These are phyloP conservation scores for Platynereis dumerilii DNA, from an alignment of 2,888 invertebrate genomes.

Conservation along the genomic window DNA sequence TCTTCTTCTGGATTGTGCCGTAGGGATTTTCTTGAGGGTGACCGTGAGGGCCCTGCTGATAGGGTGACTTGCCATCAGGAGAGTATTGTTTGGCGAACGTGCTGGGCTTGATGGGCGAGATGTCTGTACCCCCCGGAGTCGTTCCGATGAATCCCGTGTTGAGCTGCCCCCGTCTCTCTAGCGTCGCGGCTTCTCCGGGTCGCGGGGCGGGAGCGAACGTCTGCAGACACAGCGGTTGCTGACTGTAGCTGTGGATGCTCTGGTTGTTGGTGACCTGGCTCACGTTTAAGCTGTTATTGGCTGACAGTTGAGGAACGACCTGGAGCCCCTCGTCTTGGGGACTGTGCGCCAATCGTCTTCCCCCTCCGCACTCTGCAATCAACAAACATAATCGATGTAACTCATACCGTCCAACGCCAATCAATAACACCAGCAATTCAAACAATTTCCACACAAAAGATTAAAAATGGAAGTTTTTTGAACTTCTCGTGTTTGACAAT, in stretches of 20 bases:
- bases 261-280: constrained; percentile 6
- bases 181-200: neutral
- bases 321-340: constrained; percentile 13
- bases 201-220: constrained; percentile 10
- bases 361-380: neutral
- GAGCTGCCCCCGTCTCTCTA: neutral
- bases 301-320: constrained; percentile 20
- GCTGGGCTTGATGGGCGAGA: too few species aligned
- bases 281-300: too few species aligned
- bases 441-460: too few species aligned
- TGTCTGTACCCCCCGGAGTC: neutral
- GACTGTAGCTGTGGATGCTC: constrained; percentile 16
- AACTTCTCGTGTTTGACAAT: too few species aligned
- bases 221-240: constrained; percentile 13
- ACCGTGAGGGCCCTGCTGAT: too few species aligned
- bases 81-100: too few species aligned
- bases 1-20: neutral
- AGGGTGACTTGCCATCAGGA: too few species aligned
- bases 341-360: neutral
- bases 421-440: too few species aligned
- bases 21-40: too few species aligned
- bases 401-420: too few species aligned
- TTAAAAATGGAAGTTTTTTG: too few species aligned
- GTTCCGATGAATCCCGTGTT: constrained; percentile 1
- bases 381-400: too few species aligned